Evolutionary conservation across 1,140 invertebrate species (phyloP).

Genomic region (Telenomus remus): DNA sequence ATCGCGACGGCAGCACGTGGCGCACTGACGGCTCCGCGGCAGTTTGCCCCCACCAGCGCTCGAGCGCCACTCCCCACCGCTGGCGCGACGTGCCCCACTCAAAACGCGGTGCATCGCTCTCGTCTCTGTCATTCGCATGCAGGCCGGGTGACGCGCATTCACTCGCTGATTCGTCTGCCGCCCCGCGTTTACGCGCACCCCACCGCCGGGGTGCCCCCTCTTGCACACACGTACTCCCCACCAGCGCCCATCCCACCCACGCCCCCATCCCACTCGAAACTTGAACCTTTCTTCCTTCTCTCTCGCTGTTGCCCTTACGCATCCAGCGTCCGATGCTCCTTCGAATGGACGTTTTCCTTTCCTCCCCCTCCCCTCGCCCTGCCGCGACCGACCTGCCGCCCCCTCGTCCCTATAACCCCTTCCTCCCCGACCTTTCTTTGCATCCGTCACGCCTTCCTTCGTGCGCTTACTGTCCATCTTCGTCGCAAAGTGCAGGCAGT

Average conservation of each 20-base stretch:
- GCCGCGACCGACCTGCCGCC: constrained; percentile 14
- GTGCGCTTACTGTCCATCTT: constrained; percentile 30
- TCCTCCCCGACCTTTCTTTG: constrained; percentile 24
- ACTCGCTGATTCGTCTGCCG: constrained; percentile 30
- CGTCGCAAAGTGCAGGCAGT: constrained; percentile 32
- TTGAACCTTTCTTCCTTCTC: constrained; percentile 26
- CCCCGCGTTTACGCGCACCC: constrained; percentile 62
- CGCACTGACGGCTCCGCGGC: constrained; percentile 70
- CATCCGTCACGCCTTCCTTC: constrained; percentile 50
- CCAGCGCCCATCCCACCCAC: constrained; percentile 70
- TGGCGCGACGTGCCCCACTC: constrained; percentile 1
- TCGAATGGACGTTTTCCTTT: constrained; percentile 47
- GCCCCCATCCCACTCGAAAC: constrained; percentile 66
- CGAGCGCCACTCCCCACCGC: constrained; percentile 20
- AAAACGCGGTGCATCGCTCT: constrained; percentile 6
- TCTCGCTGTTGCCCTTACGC: constrained; percentile 41
- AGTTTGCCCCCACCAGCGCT: constrained; percentile 32
- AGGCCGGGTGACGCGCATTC: constrained; percentile 16
- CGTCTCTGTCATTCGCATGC: constrained; percentile 18
- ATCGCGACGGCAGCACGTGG: constrained; percentile 73
- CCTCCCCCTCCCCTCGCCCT: constrained; percentile 14
- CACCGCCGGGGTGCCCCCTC: constrained; percentile 59
- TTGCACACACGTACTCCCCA: constrained; percentile 37
- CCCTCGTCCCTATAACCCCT: constrained; percentile 37
- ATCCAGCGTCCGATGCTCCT: constrained; percentile 49